Conservation (phyloP, 2,797 vertebrate species). For the Rhinatrema bivittatum region DNA sequence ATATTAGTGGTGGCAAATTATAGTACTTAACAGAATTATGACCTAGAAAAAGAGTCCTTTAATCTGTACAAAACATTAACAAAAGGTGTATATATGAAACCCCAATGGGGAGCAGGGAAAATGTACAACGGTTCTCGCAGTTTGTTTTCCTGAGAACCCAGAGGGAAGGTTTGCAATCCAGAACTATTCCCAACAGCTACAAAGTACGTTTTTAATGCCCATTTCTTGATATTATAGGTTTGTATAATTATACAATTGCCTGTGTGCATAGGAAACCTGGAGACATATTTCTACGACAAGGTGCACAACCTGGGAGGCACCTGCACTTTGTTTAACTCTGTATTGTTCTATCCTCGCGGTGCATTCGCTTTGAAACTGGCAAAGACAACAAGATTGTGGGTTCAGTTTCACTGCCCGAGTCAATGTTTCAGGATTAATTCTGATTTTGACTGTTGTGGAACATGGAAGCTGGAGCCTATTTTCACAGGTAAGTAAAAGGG, state of each 20-base stretch:
- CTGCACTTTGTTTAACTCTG: background rate
- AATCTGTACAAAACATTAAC: conserved; percentile 77
- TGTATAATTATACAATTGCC: conserved; percentile 56
- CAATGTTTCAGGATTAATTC: no score
- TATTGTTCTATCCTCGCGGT: no score
- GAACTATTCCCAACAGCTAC: conserved; percentile 58
- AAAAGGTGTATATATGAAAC: conserved; percentile 75
- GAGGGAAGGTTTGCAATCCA: conserved; percentile 73
- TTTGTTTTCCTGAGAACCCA: conserved; percentile 62
- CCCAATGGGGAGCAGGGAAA: conserved; percentile 69
- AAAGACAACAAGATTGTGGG: no score
- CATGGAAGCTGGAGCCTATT: no score
- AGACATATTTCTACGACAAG: conserved; percentile 35
- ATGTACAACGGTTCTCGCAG: conserved; percentile 75
- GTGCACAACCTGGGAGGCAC: no score
- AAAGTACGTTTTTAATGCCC: conserved; percentile 66
- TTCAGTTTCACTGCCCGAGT: no score
- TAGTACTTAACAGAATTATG: conserved; percentile 77
- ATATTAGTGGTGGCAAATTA: conserved; percentile 77
- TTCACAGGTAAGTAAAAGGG: no score
- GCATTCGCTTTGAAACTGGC: no score
- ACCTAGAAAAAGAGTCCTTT: conserved; percentile 72
- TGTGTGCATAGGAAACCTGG: conserved; percentile 44
- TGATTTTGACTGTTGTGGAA: no score
- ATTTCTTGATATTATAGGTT: conserved; percentile 64